Evolutionary conservation across 2,888 invertebrate genomes (phyloP), one percentile per base, ranked within the genome.

Genomic region (Agapetus fuscipes): DNA sequence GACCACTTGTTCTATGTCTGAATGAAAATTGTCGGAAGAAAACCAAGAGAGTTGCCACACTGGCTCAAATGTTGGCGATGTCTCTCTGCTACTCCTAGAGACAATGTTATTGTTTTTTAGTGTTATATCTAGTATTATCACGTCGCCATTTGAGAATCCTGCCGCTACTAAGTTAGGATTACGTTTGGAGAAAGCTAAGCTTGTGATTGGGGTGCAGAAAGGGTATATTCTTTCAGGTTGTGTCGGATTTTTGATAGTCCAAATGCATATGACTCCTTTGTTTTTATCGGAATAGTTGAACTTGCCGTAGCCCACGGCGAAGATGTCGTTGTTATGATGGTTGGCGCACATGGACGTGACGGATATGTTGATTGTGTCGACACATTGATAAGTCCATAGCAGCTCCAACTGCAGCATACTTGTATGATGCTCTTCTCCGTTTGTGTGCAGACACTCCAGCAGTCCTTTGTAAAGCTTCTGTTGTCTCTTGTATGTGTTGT

Each of bases 181-280:
- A 28, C 60, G 64, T 1, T 61, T 65, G 1, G 85, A 83, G 64
- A 89, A 89, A 28, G 76, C 71, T 0, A 87, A 58, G 1, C 78
- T 69, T 1, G 83, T 80, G 0, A 86, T 72, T 0, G 83, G 74
- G 31, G 71, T 63, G 0, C 66, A 54, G 52, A 83, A 85, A 3
- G 59, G 51, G 52, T 80, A 85, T 4, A 68, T 54, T 44, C 83
- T 68, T 56, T 86, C 87, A 0, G 87, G 87, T 53, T 80, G 76
- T 10, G 74, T 72, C 0, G 86, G 86, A 58, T 87, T 88, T 59
- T 89, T 82, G 2, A 80, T 78, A 52, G 79, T 83, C 89, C 89
- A 89, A 40, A 87, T 59, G 49, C 80, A 73, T 1, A 88, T 70
- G 25, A 79, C 53, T 0, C 89, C 88, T 2, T 58, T 58, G n/a